Conservation (phyloP, 2,113 vertebrate species). For the Ginglymostoma cirratum region DNA sequence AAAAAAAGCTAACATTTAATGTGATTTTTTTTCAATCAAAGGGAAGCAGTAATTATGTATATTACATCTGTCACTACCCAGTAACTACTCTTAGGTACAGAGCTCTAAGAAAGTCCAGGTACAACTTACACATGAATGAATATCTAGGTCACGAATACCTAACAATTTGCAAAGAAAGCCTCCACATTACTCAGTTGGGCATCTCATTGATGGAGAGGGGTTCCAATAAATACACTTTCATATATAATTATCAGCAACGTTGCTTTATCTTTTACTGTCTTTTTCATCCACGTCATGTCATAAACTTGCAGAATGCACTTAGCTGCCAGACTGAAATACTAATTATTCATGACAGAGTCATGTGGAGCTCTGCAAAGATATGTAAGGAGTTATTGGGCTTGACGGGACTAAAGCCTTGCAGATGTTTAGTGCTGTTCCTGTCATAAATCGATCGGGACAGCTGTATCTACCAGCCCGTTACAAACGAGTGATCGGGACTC, state of each 20-base stretch:
- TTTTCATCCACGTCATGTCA: constrained; percentile 37
- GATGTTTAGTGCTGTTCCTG: not conserved
- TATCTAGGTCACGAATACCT: constrained; percentile 63
- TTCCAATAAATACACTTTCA: not conserved
- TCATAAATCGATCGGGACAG: not conserved
- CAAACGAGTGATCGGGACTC: not conserved
- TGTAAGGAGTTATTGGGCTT: constrained; percentile 40
- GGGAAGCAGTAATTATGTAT: not conserved
- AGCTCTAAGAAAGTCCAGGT: constrained; percentile 41
- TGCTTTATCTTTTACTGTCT: not conserved
- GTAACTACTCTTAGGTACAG: not conserved
- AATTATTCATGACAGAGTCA: constrained; percentile 51
- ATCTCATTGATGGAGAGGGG: not conserved
- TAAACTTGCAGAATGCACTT: constrained; percentile 53
- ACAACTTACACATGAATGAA: constrained; percentile 60
- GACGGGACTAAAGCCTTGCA: not conserved
- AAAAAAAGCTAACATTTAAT: not conserved
- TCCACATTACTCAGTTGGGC: not conserved
- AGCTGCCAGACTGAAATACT: constrained; percentile 60
- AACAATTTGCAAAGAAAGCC: constrained; percentile 33
- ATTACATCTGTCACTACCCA: too few relatives aligned
- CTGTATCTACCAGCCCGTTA: not conserved
- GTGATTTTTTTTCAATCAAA: not conserved
- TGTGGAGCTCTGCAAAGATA: constrained; percentile 62
- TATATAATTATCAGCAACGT: not conserved